phyloP scores from a whole-genome alignment of 1,140 invertebrate genomes.

The Caenorhabditis remanei region DNA sequence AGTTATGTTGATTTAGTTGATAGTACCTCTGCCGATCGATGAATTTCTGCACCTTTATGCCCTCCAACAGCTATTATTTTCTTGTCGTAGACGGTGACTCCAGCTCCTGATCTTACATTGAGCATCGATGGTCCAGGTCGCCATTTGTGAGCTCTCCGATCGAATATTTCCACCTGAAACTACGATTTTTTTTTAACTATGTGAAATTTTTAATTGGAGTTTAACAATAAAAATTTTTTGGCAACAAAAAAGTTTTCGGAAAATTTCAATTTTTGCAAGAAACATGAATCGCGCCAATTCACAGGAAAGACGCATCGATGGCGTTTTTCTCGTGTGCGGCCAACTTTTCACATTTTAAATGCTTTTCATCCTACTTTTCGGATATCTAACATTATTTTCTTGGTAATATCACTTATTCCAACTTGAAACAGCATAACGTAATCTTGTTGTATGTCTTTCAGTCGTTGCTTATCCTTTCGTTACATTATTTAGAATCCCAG shows the following conservation, averaged over 20 bases:
- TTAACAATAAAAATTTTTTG: not conserved
- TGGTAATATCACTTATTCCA: not conserved
- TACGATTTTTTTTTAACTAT: not conserved
- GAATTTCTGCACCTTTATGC: constrained; percentile 37
- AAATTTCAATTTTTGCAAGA: not conserved
- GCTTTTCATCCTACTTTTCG: not conserved
- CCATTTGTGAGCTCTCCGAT: constrained; percentile 52
- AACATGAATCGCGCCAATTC: not conserved
- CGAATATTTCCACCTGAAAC: constrained; percentile 28
- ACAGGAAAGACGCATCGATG: not conserved
- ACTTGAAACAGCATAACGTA: not conserved
- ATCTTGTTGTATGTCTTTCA: no score
- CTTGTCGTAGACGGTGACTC: constrained; percentile 24
- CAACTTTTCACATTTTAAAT: not conserved
- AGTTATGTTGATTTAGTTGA: no score
- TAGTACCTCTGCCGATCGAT: constrained; percentile 15
- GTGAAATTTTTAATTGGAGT: not conserved
- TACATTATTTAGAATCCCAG: not conserved
- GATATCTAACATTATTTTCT: not conserved
- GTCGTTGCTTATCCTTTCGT: not conserved
- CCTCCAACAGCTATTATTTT: constrained; percentile 32
- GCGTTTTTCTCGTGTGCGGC: not conserved
- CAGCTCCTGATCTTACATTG: constrained; percentile 25
- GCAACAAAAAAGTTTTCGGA: no score
- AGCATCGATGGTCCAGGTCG: constrained; percentile 23